Base-by-base conservation (phyloP, 2,888 invertebrate species). In the Drosophila multiciliata region DNA sequence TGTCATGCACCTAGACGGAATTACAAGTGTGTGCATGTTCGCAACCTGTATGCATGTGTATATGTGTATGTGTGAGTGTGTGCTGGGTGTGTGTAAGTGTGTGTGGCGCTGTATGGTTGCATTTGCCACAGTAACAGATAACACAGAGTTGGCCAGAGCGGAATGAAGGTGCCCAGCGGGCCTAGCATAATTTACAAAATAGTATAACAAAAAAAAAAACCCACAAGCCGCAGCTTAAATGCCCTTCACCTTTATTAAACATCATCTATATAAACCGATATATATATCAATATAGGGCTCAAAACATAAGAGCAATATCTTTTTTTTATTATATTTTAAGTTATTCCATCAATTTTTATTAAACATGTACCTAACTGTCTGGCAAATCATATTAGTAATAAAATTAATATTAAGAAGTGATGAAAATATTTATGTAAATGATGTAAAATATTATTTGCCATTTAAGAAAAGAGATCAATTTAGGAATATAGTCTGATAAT, bases 1-100 rank as follows among this genome's bases (percentile, higher is more conserved):
- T 78, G 78, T 78, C 75, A 78, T 78, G 83, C 90, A 90, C 82
- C 90, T 88, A 86, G 89, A 83, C 86, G 81, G 86, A 74, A 86
- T 90, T 89, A 87, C 88, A 83, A 89, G 83, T 86, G 83, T 83
- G 75, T 73, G 83, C 79, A 66, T 87, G 78, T 78, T 67, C 72
- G 68, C 66, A 73, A 73, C 82, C n/a, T 23, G n/a, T 38, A 38
- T 55, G 45, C 45, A 23, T 2, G 26, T 45, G 15, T 36, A 26
- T 17, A 5, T 29, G 26, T 52, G 15, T 55, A 35, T 67, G 42
- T 72, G 33, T 29, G 6, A 6, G 29, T 29, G 29, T 61, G n/a
- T n/a, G n/a, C n/a, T n/a, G n/a, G n/a, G 54, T 74, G 38, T 23
- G 42, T 50, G 50, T n/a, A 42, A 23, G 40, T 54, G 52, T 54